Evolutionary conservation across 2,888 invertebrate genomes (phyloP).

Genomic region (Parasteatoda lunata): DNA sequence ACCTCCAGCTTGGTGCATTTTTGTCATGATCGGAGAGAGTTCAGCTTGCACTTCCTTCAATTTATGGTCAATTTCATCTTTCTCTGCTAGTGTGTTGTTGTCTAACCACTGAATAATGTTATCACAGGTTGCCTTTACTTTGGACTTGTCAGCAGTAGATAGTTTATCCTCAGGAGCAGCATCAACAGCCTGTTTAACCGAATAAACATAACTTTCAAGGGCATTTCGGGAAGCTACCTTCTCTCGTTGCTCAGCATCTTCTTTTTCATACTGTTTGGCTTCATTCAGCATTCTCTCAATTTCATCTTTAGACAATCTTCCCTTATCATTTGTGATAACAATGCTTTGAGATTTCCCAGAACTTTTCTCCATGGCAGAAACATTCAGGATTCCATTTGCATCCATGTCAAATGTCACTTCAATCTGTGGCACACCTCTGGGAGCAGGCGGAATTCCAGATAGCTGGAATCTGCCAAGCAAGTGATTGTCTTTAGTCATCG

Average conservation of each 20-base stretch:
- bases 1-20: slow-evolving; percentile 71
- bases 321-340: slow-evolving; percentile 88
- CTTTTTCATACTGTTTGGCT: slow-evolving; percentile 84
- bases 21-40: slow-evolving; percentile 86
- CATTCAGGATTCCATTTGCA: slow-evolving; percentile 85
- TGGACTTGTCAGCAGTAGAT: slow-evolving; percentile 80
- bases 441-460: slow-evolving; percentile 87
- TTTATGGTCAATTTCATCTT: slow-evolving; percentile 85
- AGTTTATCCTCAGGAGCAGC: slow-evolving; percentile 75
- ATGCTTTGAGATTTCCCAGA: slow-evolving; percentile 87
- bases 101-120: slow-evolving; percentile 87
- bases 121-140: slow-evolving; percentile 76
- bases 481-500: slow-evolving; percentile 94
- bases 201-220: slow-evolving; percentile 83
- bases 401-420: slow-evolving; percentile 88
- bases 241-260: slow-evolving; percentile 82
- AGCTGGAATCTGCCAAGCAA: slow-evolving; percentile 76
- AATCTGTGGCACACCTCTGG: slow-evolving; percentile 85
- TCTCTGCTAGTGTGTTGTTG: slow-evolving; percentile 83
- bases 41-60: slow-evolving; percentile 84
- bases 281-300: slow-evolving; percentile 89
- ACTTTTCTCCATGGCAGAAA: slow-evolving; percentile 80
- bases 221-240: slow-evolving; percentile 83
- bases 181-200: slow-evolving; percentile 81
- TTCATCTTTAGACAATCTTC: slow-evolving; percentile 87